These are phyloP conservation scores for Periophthalmodon schlosseri DNA, from an alignment of 2,113 vertebrate species.

Conservation along the genomic window DNA sequence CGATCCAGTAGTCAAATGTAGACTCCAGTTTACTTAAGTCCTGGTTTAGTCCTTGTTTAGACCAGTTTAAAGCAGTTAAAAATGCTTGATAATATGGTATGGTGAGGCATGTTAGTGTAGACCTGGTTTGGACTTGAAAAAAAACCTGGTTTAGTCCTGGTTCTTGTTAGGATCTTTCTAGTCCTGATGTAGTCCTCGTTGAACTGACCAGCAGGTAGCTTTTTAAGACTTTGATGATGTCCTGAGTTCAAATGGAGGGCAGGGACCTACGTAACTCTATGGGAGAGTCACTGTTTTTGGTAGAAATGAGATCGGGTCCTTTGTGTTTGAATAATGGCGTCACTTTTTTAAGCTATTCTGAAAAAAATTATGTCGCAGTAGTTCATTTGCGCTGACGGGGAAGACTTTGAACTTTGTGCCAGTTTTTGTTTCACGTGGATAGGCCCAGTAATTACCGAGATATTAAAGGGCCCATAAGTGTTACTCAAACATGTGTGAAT, in stretches of 20 bases:
- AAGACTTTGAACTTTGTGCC: not conserved
- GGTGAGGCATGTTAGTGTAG: not conserved
- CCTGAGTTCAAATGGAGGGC: not conserved
- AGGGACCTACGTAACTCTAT: not conserved
- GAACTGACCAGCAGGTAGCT: too few species aligned
- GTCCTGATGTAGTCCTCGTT: not conserved
- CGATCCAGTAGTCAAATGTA: slow-evolving; percentile 4
- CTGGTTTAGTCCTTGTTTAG: not conserved
- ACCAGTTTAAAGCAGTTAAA: not conserved
- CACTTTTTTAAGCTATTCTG: too few species aligned
- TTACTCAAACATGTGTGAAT: too few species aligned
- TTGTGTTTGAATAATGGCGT: too few species aligned
- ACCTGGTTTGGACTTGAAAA: not conserved
- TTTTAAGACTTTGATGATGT: not conserved
- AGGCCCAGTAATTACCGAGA: not conserved
- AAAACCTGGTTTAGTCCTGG: not conserved
- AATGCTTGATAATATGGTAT: not conserved
- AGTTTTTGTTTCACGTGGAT: not conserved
- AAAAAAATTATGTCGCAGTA: too few species aligned
- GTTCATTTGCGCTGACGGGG: not conserved
- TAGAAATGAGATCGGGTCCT: too few species aligned
- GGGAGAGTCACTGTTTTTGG: too few species aligned
- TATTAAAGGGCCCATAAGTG: not conserved
- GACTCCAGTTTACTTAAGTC: not conserved
- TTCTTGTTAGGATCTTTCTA: not conserved